Base-by-base conservation (phyloP, 2,113 vertebrate species). In the Desmodus rotundus region DNA sequence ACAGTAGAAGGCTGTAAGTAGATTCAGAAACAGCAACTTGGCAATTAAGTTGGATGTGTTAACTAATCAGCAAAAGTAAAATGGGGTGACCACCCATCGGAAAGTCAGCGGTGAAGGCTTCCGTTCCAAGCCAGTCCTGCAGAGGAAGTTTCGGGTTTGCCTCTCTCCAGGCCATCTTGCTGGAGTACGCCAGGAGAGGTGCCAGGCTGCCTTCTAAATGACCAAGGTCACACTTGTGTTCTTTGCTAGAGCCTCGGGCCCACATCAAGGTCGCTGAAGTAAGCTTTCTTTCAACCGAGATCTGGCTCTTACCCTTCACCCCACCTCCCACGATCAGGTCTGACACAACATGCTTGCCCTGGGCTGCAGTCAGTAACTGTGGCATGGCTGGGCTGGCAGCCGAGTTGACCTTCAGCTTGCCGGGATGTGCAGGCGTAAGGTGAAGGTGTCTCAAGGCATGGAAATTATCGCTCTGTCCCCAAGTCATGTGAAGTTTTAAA, bases 61-160 rank as follows among this genome's bases (percentile, higher is more conserved):
- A 94, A 94, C 70, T 93, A 89, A 56, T 41, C 17, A 86, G 17
- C 56, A 91, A 89, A 95, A 74, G 61, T 58, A 52, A 78, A 86
- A 84, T 33, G 10, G 17, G 54, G 9, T 50, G 6, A 61, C 54
- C 5, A 63, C 52, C n/a, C 3, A 45, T 26, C 11, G 72, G 68
- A 87, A 58, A 58, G 26, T 19, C 63, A 36, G 45, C 7, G 15
- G 3, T 38, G 26, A n/a, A 58, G 5, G 24, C 28, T 87, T 82
- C 20, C 41, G 4, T 65, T 91, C 74, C 43, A 24, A 83, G 54
- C 5, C 61, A 41, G 15, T 16, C 10, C 54, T 38, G 6, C 3
- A 13, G 41, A 26, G 5, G 11, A 61, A 45, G 28, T 33, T 86
- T 4, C n/a, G 11, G 0, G 33, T 88, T 72, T 36, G 11, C 10